Conservation (phyloP, 2,888 invertebrate genomes). For the Thera britannica region DNA sequence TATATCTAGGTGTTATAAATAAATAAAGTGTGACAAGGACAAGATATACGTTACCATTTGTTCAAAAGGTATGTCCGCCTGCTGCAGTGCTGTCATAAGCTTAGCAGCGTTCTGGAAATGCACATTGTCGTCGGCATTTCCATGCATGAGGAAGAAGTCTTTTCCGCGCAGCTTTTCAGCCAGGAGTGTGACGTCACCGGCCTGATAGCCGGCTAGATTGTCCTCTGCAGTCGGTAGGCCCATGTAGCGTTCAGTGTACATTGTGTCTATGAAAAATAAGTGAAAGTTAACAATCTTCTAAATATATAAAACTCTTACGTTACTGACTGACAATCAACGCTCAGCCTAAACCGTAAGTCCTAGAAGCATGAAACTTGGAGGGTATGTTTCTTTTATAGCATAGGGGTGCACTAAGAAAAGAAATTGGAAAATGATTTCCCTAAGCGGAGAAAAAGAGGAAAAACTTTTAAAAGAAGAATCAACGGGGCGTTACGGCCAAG, state of each 20-base stretch:
- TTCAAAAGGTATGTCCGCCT: conserved; percentile 90
- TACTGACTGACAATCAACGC: too few relatives aligned
- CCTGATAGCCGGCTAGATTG: conserved; percentile 89
- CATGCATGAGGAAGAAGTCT: conserved; percentile 93
- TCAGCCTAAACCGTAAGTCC: too few relatives aligned
- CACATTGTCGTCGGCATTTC: conserved; percentile 96
- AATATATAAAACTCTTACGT: too few relatives aligned
- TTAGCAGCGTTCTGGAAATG: conserved; percentile 94
- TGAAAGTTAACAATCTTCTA: neutral
- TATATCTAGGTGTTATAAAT: neutral
- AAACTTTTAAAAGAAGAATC: too few relatives aligned
- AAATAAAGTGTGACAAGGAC: neutral
- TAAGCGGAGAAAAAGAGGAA: too few relatives aligned
- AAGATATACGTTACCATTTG: conserved; percentile 87
- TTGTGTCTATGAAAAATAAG: conserved; percentile 86
- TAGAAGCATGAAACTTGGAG: too few relatives aligned
- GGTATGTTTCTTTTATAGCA: too few relatives aligned
- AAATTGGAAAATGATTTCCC: too few relatives aligned
- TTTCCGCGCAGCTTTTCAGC: conserved; percentile 89
- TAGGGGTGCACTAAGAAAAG: too few relatives aligned
- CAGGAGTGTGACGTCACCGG: conserved; percentile 88
- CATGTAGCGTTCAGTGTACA: conserved; percentile 98
- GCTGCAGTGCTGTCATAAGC: conserved; percentile 89
- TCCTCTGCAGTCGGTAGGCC: conserved; percentile 90
- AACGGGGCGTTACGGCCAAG: too few relatives aligned